Base-by-base conservation (phyloP, 2,113 vertebrate species). In the Crypturellus undulatus region DNA sequence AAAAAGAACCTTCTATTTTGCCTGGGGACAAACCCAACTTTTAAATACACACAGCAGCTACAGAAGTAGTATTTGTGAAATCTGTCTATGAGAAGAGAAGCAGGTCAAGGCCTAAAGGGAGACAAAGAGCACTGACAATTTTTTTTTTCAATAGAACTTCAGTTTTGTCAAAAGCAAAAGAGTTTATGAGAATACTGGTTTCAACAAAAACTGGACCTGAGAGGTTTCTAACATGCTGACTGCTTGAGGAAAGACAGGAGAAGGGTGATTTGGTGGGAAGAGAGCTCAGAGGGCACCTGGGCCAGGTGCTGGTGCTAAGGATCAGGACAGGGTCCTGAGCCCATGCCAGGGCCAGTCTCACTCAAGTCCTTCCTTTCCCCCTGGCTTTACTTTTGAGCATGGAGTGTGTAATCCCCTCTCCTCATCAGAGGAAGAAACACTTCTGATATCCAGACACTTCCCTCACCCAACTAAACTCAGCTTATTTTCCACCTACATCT, bases 331-430 rank as follows among this genome's bases (percentile, higher is more conserved):
- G 28, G 15, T 21, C 54, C 28, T 56, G 54, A 30, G 54, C 28
- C 28, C 28, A 16, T 56, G 14, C 26, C 52, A 30, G 14, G 16
- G 4, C 26, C 52, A 28, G 28, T 24, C 51, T 84, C 1, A 19
- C 21, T 6, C 1, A 0, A 36, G 65, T 5, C 9, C 28, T 14
- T 1, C 16, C 22, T 16, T 38, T 59, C 14, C 13, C 71, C 12
- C 3, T 0, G 9, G 21, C 2, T 51, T 71, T 79, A 36, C 63
- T 24, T 7, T 25, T 40, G 4, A 64, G 1, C 4, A 11, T 0
- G 20, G 36, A 63, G 21, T 11, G 42, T 21, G 3, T 21, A 79
- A 72, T 32, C 17, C 40, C 2, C 22, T 13, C 1, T 0, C 12
- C 45, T 56, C 43, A 67, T 49, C n/a, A 60, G 20, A 38, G 47